Base-by-base conservation (phyloP, 1,140 invertebrate genomes). In the Aricia agestis region DNA sequence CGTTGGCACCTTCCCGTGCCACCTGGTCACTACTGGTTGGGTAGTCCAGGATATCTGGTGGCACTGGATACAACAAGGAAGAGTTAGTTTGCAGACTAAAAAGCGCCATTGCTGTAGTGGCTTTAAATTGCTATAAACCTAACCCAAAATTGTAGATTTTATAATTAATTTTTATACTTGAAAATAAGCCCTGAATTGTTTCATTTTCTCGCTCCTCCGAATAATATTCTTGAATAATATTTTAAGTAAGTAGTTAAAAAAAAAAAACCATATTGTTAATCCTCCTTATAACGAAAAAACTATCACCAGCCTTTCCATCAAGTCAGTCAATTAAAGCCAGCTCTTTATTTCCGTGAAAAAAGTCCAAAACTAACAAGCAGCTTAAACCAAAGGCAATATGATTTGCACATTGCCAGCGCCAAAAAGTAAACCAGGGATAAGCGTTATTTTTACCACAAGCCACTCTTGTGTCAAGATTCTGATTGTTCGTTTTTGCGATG, bases 11-110 rank as follows among this genome's bases (percentile, higher is more conserved):
- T 85, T 98, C 97, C 45, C 95, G 90, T 2, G 97, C 96, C 52
- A 97, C 95, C 92, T 98, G 95, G 87, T 98, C 97, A 15, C 96
- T 95, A 83, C 96, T 97, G 66, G 96, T 97, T 32, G 95, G 95
- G 81, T 95, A 95, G 92, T 97, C 96, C 81, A 97, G 90, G 77
- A 97, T 97, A 87, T 97, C 95, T 17, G 97, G 97, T 13, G 97
- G 97, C 69, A 98, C 97, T 98, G n/a, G 13, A n/a, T n/a, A 36
- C n/a, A 70, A 69, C 31, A 72, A 7, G 9, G 6, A 41, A 70
- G 31, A 66, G 17, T 72, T 67, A 36, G 36, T 32, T n/a, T n/a
- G n/a, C n/a, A n/a, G n/a, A n/a, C n/a, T n/a, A n/a, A n/a, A n/a
- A n/a, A n/a, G n/a, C n/a, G n/a, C n/a, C n/a, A n/a, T n/a, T n/a